Percentiles rank a stretch among this genome's conserved stretches.
These are phyloP conservation scores for Atherix ibis DNA, from an alignment of 2,888 invertebrate species.

Conservation along the genomic window DNA sequence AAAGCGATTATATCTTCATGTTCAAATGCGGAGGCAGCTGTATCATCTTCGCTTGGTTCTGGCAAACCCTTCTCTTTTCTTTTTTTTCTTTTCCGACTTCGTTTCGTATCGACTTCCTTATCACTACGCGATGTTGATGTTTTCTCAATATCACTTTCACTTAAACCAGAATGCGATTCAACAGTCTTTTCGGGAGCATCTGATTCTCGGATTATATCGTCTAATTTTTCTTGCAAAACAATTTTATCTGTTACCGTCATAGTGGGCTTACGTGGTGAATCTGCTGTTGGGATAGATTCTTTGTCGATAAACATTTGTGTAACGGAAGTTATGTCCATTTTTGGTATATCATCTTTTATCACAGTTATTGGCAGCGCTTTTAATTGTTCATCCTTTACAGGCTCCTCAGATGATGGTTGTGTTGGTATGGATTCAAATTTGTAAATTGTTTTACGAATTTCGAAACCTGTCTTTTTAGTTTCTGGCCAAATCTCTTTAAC, in stretches of 20 bases:
- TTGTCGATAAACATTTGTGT: constrained; percentile 27
- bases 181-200: constrained; percentile 7
- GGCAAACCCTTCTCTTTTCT: constrained; percentile 33
- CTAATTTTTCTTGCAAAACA: too few species aligned
- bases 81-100: constrained; percentile 49
- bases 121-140: constrained; percentile 27
- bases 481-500: constrained; percentile 23
- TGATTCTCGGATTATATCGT: constrained; percentile 16
- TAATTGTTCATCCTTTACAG: background rate
- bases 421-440: constrained; percentile 17
- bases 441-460: constrained; percentile 22
- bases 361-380: background rate
- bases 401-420: background rate
- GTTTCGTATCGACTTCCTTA: constrained; percentile 36
- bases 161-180: background rate
- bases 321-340: constrained; percentile 18
- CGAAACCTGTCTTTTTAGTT: constrained; percentile 23
- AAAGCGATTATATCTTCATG: too few species aligned
- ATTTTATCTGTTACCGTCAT: too few species aligned
- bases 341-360: background rate
- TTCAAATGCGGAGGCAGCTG: constrained; percentile 7
- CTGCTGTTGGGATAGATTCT: constrained; percentile 21
- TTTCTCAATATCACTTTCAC: constrained; percentile 15
- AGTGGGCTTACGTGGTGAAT: too few species aligned
- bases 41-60: constrained; percentile 11